phyloP scores from a whole-genome alignment of 2,113 vertebrate species.

The Corythoichthys haematopterus region DNA sequence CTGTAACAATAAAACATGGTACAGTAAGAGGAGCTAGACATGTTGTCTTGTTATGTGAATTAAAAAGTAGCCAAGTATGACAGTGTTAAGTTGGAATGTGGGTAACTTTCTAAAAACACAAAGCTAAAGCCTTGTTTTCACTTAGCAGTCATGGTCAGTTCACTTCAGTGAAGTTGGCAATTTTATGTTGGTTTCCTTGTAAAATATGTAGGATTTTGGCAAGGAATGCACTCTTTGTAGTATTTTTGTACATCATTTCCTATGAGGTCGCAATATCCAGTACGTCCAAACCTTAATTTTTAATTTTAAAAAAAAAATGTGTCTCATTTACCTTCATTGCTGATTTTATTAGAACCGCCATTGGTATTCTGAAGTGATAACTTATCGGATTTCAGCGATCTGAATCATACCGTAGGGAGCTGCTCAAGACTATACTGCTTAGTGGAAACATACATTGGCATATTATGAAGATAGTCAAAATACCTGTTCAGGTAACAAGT shows the following conservation, averaged over 20 bases:
- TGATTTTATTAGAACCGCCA: neutral
- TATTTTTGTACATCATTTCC: too few relatives aligned
- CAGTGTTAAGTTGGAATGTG: constrained; percentile 73
- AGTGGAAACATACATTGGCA: neutral
- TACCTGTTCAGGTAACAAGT: neutral
- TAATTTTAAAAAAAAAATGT: neutral
- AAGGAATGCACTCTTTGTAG: too few relatives aligned
- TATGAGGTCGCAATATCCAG: too few relatives aligned
- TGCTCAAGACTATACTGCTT: neutral
- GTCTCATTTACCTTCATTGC: neutral
- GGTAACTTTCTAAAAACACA: constrained; percentile 68
- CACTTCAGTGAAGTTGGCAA: neutral
- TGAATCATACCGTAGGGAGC: too few relatives aligned
- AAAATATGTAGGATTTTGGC: neutral
- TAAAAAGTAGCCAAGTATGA: constrained; percentile 76
- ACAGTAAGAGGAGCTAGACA: constrained; percentile 73
- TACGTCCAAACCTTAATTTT: too few relatives aligned
- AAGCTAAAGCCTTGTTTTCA: constrained; percentile 39
- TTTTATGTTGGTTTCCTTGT: neutral
- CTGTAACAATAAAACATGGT: neutral
- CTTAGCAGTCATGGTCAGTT: neutral
- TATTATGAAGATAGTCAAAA: too few relatives aligned
- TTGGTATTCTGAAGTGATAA: too few relatives aligned
- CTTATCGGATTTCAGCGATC: too few relatives aligned
- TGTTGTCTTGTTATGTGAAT: constrained; percentile 83